phyloP scores from a whole-genome alignment of 2,113 vertebrate species.

The Galeopterus variegatus region DNA sequence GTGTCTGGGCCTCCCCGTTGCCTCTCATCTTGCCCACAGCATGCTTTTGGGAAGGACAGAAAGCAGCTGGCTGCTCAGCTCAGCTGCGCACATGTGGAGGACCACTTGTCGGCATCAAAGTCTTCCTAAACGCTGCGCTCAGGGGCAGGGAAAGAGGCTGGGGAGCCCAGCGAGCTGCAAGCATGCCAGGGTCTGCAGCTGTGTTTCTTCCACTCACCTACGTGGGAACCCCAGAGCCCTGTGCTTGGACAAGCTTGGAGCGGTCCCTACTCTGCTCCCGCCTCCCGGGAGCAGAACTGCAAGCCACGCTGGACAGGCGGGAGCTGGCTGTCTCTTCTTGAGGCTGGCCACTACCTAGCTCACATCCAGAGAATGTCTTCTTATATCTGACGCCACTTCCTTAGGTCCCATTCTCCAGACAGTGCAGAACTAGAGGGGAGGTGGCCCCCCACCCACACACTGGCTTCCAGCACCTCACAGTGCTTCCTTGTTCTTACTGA shows the following conservation, averaged over 20 bases:
- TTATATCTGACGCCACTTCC: not conserved
- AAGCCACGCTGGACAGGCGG: fast-evolving
- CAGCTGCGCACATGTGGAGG: not conserved
- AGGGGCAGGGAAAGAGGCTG: not conserved
- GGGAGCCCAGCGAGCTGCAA: not conserved
- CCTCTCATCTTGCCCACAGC: not conserved
- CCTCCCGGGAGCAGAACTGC: not conserved
- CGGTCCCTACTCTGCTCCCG: not conserved
- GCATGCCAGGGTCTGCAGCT: not conserved
- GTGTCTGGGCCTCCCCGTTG: fast-evolving
- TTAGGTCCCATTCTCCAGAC: not conserved
- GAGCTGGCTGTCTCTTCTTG: not conserved
- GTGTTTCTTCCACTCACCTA: not conserved
- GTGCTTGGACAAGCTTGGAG: no score
- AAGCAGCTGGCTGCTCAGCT: not conserved
- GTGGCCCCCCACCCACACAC: no score
- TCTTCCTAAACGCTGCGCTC: not conserved
- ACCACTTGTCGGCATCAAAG: not conserved
- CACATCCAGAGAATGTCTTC: not conserved
- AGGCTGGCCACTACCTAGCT: not conserved
- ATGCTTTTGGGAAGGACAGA: not conserved
- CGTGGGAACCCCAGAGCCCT: not conserved
- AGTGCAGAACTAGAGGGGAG: not conserved
- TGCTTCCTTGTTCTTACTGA: not conserved
- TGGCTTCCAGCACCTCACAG: not conserved